Evolutionary conservation across 2,113 vertebrate species (phyloP).

Genomic region (Plecotus auritus): DNA sequence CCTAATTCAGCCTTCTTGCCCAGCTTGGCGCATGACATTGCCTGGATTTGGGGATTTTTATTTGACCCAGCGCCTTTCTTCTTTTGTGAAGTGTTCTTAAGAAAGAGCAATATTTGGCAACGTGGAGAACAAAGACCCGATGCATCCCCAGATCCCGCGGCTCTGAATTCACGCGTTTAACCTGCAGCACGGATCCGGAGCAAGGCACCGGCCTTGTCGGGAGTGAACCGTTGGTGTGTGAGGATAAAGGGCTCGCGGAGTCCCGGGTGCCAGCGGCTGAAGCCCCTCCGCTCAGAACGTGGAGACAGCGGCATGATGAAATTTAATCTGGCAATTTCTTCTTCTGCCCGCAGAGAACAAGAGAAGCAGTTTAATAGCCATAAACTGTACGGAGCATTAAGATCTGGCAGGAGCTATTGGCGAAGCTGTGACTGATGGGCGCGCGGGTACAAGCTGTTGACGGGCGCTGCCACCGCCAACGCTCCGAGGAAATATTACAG

Average conservation of each 20-base stretch:
- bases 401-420: neutral
- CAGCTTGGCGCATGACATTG: neutral
- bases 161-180: conserved; percentile 40
- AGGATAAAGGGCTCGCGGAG: neutral
- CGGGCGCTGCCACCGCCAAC: rapidly evolving
- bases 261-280: neutral
- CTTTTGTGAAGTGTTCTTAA: conserved; percentile 15
- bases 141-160: neutral
- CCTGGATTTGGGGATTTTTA: neutral
- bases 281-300: neutral
- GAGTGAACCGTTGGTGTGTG: conserved; percentile 21
- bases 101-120: neutral
- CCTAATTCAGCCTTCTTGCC: neutral
- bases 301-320: neutral
- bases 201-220: neutral
- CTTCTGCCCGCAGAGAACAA: neutral
- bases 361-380: neutral
- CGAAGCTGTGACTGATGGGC: neutral
- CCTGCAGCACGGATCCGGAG: neutral
- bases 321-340: conserved; percentile 13
- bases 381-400: neutral
- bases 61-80: neutral
- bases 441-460: rapidly evolving
- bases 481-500: neutral
- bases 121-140: neutral